A percentile compares a stretch with the other conserved stretches of the same genome.
Evolutionary conservation across 1,140 invertebrate species (phyloP).

Genomic region (Geopemphigus sp.): DNA sequence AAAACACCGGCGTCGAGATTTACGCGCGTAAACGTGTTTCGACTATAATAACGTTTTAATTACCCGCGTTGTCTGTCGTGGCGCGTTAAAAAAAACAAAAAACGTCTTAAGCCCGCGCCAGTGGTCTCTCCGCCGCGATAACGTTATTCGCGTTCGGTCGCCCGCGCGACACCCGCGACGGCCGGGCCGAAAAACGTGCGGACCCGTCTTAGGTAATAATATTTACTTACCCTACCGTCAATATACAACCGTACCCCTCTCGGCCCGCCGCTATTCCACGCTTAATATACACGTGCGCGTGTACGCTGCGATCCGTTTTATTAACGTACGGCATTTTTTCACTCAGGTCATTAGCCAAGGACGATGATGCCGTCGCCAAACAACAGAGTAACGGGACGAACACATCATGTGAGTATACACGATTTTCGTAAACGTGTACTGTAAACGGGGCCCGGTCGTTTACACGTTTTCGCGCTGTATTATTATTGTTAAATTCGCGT

Average conservation of each 20-base stretch:
- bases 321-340: neutral
- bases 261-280: too few relatives aligned
- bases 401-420: slow-evolving; percentile 11
- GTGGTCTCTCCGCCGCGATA: neutral
- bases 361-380: neutral
- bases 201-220: too few relatives aligned
- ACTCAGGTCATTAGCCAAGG: neutral
- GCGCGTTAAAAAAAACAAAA: too few relatives aligned
- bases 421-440: neutral
- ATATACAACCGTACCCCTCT: too few relatives aligned
- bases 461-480: neutral
- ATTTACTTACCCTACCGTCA: too few relatives aligned
- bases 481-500: neutral
- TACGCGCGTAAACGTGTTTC: neutral
- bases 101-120: neutral
- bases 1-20: slow-evolving; percentile 6
- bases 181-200: too few relatives aligned
- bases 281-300: too few relatives aligned
- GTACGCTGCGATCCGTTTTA: neutral
- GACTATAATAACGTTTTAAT: slow-evolving; percentile 7
- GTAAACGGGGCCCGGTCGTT: too few relatives aligned
- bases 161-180: too few relatives aligned
- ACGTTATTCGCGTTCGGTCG: too few relatives aligned
- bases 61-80: neutral
- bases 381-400: slow-evolving; percentile 15